phyloP scores from a whole-genome alignment of 1,140 invertebrate species.

The Drosophila setifemur region DNA sequence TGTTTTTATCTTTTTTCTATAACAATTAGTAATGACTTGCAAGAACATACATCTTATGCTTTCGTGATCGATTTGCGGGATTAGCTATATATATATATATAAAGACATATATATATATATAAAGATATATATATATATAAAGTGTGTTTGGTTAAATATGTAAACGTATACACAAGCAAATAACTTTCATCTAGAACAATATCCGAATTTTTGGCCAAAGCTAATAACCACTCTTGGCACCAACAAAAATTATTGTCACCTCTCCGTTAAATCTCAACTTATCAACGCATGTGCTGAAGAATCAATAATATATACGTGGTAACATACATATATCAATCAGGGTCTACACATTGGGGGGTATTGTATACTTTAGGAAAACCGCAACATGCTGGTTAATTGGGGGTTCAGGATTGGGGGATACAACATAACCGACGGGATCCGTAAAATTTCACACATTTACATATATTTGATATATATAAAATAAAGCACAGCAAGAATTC shows the following conservation, averaged over 20 bases:
- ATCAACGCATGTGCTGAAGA: not conserved
- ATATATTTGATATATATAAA: constrained; percentile 30
- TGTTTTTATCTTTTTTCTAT: not conserved
- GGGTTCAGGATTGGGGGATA: not conserved
- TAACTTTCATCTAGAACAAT: constrained; percentile 27
- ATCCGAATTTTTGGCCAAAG: constrained; percentile 14
- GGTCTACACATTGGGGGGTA: constrained; percentile 2
- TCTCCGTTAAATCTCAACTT: not conserved
- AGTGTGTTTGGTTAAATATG: no score
- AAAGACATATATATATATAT: not conserved
- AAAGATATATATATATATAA: no score
- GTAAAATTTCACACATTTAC: constrained; percentile 13
- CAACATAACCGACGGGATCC: not conserved
- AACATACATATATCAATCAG: no score
- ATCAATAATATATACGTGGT: constrained; percentile 1
- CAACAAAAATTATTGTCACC: constrained; percentile 51
- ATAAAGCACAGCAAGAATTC: constrained; percentile 5
- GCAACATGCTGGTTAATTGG: constrained; percentile 14
- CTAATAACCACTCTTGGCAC: constrained; percentile 2
- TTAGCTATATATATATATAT: constrained; percentile 10
- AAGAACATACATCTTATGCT: constrained; percentile 24
- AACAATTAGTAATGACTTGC: constrained; percentile 40
- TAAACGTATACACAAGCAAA: constrained; percentile 7
- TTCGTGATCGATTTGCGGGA: constrained; percentile 24
- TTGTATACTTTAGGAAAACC: not conserved